Percentiles rank a stretch among this genome's conserved stretches.
Evolutionary conservation across 2,888 invertebrate genomes (phyloP).

Genomic region (Trissoscelio sp.): DNA sequence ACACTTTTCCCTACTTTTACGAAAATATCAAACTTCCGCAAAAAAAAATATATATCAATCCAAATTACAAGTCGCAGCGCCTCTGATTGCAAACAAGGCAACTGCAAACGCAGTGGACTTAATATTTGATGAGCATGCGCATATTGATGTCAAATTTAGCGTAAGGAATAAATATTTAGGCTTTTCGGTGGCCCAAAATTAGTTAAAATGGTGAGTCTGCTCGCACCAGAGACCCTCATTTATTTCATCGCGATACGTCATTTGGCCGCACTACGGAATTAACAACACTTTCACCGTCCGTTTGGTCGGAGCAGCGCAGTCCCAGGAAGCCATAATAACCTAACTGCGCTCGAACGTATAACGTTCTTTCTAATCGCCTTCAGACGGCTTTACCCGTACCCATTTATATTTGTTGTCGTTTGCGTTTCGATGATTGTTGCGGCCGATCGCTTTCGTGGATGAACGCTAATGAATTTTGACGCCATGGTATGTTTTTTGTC

Average conservation of each 20-base stretch:
- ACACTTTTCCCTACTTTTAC: no score
- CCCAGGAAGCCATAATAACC: constrained; percentile 60
- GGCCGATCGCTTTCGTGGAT: constrained; percentile 11
- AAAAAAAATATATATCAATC: no score
- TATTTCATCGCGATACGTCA: constrained; percentile 24
- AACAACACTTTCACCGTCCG: constrained; percentile 49
- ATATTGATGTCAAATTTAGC: constrained; percentile 81
- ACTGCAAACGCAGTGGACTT: constrained; percentile 16
- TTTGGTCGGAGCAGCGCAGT: constrained; percentile 22
- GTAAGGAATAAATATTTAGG: constrained; percentile 83
- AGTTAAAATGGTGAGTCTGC: constrained; percentile 78
- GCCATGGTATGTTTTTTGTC: constrained; percentile 50
- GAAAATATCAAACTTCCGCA: no score
- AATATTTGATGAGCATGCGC: constrained; percentile 71
- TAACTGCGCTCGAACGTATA: constrained; percentile 35
- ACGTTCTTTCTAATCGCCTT: not conserved
- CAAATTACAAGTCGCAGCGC: no score
- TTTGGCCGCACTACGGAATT: constrained; percentile 26
- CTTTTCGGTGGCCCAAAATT: constrained; percentile 80
- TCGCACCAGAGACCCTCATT: constrained; percentile 8
- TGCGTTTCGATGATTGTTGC: constrained; percentile 22
- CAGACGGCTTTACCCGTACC: constrained; percentile 5
- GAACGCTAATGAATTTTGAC: constrained; percentile 36
- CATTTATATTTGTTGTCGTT: constrained; percentile 13
- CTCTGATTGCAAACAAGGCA: no score